A percentile compares a stretch with the other conserved stretches of the same genome.
Evolutionary conservation across 2,888 invertebrate species (phyloP).

Genomic region (Noctua fimbriata): DNA sequence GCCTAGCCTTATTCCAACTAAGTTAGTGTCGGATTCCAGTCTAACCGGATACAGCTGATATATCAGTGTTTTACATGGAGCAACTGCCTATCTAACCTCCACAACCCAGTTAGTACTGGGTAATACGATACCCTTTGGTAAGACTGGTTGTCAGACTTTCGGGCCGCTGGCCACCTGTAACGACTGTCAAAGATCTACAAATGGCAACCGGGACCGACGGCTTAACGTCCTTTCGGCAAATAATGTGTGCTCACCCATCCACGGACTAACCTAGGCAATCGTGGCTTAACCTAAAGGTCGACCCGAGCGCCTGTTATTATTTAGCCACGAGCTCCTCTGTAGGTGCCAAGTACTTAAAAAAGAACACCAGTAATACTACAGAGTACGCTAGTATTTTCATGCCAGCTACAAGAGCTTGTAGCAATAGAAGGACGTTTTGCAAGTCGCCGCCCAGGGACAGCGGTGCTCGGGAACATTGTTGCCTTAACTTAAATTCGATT

Average conservation of each 20-base stretch:
- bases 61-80: neutral
- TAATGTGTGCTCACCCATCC: neutral
- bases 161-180: neutral
- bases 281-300: neutral
- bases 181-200: neutral
- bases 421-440: conserved; percentile 72
- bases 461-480: conserved; percentile 67
- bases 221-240: no score
- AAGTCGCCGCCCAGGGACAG: conserved; percentile 66
- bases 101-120: no score
- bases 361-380: neutral
- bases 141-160: no score
- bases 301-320: neutral
- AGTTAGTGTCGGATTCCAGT: neutral
- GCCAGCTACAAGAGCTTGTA: conserved; percentile 73
- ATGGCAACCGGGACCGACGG: neutral
- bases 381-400: conserved; percentile 66
- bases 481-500: conserved; percentile 80
- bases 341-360: neutral
- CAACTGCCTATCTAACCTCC: no score
- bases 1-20: neutral
- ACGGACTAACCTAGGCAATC: neutral
- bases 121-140: no score
- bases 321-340: neutral
- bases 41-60: neutral